Evolutionary conservation across 2,797 vertebrate species (phyloP).

Genomic region (Cyclura pinguis): DNA sequence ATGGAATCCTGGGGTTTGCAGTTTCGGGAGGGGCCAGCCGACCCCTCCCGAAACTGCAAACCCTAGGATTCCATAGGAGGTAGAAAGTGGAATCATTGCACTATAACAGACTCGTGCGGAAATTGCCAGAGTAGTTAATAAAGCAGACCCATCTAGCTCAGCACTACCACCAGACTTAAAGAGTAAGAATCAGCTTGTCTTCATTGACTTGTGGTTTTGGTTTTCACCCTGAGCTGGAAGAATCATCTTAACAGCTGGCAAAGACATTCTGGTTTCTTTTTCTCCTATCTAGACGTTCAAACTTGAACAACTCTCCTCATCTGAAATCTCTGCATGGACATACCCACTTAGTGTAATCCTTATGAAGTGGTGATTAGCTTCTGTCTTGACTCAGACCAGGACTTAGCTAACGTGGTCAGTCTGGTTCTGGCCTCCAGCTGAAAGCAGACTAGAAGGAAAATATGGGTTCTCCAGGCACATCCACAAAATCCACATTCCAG

Average conservation of each 20-base stretch:
- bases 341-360: background rate
- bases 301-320: background rate
- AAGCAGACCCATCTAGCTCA: background rate
- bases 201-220: background rate
- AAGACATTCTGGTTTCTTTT: background rate
- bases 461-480: too few species aligned
- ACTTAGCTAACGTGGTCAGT: too few species aligned
- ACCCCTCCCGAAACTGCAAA: too few species aligned
- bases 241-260: background rate
- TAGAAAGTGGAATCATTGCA: too few species aligned
- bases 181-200: background rate
- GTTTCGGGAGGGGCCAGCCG: too few species aligned
- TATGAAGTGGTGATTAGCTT: background rate
- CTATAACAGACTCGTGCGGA: too few species aligned
- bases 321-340: background rate
- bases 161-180: background rate
- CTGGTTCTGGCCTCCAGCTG: too few species aligned
- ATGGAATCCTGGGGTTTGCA: too few species aligned
- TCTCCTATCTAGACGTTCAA: background rate
- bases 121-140: constrained; percentile 4
- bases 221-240: background rate
- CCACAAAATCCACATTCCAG: too few species aligned
- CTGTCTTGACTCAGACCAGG: too few species aligned
- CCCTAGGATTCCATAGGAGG: too few species aligned
- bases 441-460: too few species aligned